These are phyloP conservation scores for Lucinisca nassula DNA, from an alignment of 2,888 invertebrate genomes.

Conservation along the genomic window DNA sequence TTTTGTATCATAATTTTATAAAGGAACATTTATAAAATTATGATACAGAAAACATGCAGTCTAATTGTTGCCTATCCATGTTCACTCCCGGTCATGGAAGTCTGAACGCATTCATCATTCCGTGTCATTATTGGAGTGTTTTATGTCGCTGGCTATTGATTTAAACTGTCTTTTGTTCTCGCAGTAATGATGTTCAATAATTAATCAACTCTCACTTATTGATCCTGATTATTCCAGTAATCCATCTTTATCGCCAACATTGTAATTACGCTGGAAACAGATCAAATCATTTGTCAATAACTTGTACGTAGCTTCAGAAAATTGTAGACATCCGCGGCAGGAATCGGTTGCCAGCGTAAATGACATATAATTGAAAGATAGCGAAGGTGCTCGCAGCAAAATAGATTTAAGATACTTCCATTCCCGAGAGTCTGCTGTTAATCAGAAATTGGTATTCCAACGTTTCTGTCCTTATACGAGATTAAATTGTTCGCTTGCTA, in stretches of 20 bases:
- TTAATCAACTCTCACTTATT: conserved; percentile 3
- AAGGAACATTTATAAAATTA: no score
- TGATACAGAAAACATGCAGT: no score
- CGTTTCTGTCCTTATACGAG: not conserved
- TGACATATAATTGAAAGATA: conserved; percentile 11
- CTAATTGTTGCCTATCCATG: no score
- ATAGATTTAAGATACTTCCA: not conserved
- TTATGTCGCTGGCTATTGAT: not conserved
- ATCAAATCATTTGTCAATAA: conserved; percentile 2
- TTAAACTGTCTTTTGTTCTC: conserved; percentile 1
- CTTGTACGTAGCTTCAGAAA: conserved; percentile 2
- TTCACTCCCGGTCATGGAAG: no score
- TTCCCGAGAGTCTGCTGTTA: not conserved
- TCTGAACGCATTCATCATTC: no score
- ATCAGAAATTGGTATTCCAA: not conserved
- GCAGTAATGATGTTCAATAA: conserved; percentile 10
- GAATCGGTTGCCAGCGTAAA: not conserved
- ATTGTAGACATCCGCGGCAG: not conserved
- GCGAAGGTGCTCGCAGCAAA: not conserved
- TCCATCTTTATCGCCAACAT: not conserved
- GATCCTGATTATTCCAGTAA: not conserved
- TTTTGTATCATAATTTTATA: no score
- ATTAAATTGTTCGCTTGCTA: no score
- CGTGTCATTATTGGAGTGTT: not conserved
- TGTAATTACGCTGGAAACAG: conserved; percentile 1